These are phyloP conservation scores for Myotis yumanensis DNA, from an alignment of 2,113 vertebrate genomes.

Conservation along the genomic window DNA sequence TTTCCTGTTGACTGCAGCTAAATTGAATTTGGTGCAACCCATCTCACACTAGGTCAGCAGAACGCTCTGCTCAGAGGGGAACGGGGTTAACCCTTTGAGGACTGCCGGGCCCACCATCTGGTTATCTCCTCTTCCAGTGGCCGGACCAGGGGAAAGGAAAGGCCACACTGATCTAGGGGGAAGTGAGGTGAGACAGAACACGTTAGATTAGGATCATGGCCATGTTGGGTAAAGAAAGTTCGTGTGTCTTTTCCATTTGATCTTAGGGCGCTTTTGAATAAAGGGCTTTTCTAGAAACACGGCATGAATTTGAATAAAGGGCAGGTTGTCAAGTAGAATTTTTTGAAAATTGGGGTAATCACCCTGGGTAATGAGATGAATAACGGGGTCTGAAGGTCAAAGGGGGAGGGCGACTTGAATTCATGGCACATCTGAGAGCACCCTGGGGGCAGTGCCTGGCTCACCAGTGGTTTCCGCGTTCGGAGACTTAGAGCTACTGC, in stretches of 20 bases:
- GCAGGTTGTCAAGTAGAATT: background rate
- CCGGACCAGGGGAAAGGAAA: slow-evolving; percentile 65
- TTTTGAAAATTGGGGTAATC: slow-evolving; percentile 54
- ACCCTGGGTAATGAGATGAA: slow-evolving; percentile 45
- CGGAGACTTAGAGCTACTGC: background rate
- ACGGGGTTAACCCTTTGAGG: slow-evolving; percentile 77
- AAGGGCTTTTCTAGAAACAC: background rate
- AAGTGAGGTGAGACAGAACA: background rate
- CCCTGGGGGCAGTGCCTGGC: background rate
- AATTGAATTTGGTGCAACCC: slow-evolving; percentile 81
- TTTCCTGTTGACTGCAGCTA: slow-evolving; percentile 88
- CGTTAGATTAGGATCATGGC: slow-evolving; percentile 29
- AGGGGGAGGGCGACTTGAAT: background rate
- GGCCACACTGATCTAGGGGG: background rate
- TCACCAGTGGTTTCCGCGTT: background rate
- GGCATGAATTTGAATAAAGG: background rate
- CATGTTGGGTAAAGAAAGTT: background rate
- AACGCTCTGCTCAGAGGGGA: slow-evolving; percentile 50
- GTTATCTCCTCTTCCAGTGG: background rate
- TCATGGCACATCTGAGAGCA: slow-evolving; percentile 3
- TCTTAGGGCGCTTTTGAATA: background rate
- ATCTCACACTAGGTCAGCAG: slow-evolving; percentile 84
- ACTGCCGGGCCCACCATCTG: background rate
- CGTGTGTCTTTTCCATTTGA: background rate
- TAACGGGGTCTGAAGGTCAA: background rate